These are phyloP conservation scores for Schlechtendalia chinensis DNA, from an alignment of 1,140 invertebrate species.

Conservation along the genomic window DNA sequence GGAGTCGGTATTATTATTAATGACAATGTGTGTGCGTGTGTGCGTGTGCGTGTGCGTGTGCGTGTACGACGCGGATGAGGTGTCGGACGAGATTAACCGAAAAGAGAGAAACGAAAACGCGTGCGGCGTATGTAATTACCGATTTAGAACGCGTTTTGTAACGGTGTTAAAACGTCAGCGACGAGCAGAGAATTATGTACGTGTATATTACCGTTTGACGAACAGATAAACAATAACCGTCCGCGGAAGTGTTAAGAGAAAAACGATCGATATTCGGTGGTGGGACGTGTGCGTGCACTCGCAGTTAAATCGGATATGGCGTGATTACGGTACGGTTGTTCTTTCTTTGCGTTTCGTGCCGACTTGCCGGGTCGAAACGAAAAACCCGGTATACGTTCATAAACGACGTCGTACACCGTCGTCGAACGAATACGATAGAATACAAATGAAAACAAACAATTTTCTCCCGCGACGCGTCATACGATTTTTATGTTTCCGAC, in stretches of 20 bases:
- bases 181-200: not conserved
- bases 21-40: too few species aligned
- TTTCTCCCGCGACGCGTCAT: too few species aligned
- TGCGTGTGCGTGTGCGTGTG: too few species aligned
- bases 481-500: too few species aligned
- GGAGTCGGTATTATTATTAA: not conserved
- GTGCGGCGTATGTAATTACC: not conserved
- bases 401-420: too few species aligned
- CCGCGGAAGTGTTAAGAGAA: constrained; percentile 17
- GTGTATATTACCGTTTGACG: not conserved
- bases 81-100: constrained; percentile 22
- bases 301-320: not conserved
- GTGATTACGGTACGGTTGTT: too few species aligned
- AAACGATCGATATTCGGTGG: constrained; percentile 29
- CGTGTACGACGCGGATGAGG: not conserved
- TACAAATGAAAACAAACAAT: too few species aligned
- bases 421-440: too few species aligned
- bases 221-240: constrained; percentile 26
- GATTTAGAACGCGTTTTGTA: not conserved
- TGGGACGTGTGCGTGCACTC: not conserved
- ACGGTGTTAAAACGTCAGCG: not conserved
- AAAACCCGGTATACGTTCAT: too few species aligned
- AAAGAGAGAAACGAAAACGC: not conserved
- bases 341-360: too few species aligned
- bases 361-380: too few species aligned